Evolutionary conservation across 2,113 vertebrate genomes (phyloP).

Genomic region (Dipodomys stephensi): DNA sequence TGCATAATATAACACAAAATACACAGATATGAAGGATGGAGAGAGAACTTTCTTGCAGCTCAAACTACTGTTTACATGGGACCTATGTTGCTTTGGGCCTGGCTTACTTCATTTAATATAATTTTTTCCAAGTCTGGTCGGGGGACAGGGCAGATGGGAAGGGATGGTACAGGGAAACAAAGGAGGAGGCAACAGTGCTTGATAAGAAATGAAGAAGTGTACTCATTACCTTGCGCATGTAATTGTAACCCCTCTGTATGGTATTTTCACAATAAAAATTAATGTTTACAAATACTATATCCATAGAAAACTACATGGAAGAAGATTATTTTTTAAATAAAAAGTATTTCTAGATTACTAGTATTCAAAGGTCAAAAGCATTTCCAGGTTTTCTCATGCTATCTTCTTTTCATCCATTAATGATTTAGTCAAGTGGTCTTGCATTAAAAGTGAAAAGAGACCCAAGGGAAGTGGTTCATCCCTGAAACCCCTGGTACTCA

Average conservation of each 20-base stretch:
- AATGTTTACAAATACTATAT: neutral
- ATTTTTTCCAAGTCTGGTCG: too few species aligned
- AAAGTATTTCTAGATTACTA: neutral
- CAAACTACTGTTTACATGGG: neutral
- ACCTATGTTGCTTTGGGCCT: too few species aligned
- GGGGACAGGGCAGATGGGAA: too few species aligned
- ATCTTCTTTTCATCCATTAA: neutral
- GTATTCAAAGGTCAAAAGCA: neutral
- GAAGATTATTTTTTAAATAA: neutral
- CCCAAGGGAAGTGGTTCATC: neutral
- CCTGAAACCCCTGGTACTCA: too few species aligned
- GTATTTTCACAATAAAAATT: too few species aligned
- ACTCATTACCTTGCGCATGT: too few species aligned
- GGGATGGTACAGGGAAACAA: too few species aligned
- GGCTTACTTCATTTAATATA: too few species aligned
- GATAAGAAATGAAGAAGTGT: too few species aligned
- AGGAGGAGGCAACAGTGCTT: too few species aligned
- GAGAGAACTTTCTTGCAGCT: accelerated
- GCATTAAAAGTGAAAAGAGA: neutral
- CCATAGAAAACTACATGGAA: neutral
- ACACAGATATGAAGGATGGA: neutral
- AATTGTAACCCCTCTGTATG: too few species aligned
- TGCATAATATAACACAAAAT: neutral
- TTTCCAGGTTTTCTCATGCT: neutral
- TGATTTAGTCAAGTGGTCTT: neutral